Evolutionary conservation across 2,113 vertebrate genomes (phyloP).

Genomic region (Brachypteracias leptosomus): DNA sequence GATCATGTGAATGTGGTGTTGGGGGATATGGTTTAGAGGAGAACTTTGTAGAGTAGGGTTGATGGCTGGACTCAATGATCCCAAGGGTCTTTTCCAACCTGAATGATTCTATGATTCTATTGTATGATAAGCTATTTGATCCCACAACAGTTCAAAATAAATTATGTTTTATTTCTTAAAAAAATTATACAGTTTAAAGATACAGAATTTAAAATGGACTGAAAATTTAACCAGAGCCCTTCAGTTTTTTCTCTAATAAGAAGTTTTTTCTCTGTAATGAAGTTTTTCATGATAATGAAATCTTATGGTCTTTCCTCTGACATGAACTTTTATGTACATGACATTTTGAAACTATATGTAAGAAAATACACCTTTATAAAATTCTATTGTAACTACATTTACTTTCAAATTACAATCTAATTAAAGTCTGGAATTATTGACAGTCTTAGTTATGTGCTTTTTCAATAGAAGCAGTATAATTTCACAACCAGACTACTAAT

Average conservation of each 20-base stretch:
- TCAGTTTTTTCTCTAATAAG: background rate
- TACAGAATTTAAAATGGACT: background rate
- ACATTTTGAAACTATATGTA: background rate
- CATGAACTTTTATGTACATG: background rate
- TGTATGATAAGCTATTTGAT: background rate
- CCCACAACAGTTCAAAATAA: background rate
- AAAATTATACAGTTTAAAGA: background rate
- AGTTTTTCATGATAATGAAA: background rate
- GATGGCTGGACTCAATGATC: too few species aligned
- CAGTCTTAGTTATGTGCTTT: conserved; percentile 26
- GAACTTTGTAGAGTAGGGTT: too few species aligned
- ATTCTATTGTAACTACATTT: conserved; percentile 35
- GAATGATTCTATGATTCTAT: too few species aligned
- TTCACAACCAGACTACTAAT: conserved; percentile 29
- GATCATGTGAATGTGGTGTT: too few species aligned
- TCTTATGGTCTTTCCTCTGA: background rate
- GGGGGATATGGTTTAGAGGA: too few species aligned
- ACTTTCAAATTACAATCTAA: conserved; percentile 35
- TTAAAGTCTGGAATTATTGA: conserved; percentile 22
- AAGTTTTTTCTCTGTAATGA: background rate
- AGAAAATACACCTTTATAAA: conserved; percentile 23
- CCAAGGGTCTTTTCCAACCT: too few species aligned
- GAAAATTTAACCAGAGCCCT: background rate
- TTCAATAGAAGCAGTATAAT: conserved; percentile 17
- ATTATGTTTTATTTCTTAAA: background rate